phyloP scores from a whole-genome alignment of 1,140 invertebrate genomes.

The Neodiprion lecontei region DNA sequence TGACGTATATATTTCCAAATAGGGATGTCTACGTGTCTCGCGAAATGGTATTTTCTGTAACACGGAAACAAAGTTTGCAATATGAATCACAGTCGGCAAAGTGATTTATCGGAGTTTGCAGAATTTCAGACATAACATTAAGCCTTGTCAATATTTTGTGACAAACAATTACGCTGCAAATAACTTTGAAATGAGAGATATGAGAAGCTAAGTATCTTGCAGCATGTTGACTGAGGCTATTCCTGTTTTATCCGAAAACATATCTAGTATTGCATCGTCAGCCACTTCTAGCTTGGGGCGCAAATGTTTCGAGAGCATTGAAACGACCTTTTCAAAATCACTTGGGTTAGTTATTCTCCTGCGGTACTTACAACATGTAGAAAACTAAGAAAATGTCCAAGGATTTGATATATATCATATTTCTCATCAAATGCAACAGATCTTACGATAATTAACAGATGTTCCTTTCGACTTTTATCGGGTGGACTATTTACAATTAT shows the following conservation, averaged over 20 bases:
- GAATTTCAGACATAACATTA: constrained; percentile 12
- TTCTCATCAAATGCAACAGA: constrained; percentile 27
- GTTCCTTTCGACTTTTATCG: constrained; percentile 28
- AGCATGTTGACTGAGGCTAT: neutral
- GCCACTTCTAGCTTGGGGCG: constrained; percentile 24
- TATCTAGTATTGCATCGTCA: constrained; percentile 28
- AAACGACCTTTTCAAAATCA: constrained; percentile 29
- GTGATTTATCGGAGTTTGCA: constrained; percentile 7
- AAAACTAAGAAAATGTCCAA: constrained; percentile 33
- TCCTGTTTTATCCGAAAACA: constrained; percentile 13
- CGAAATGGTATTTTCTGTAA: no score
- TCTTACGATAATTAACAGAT: constrained; percentile 30
- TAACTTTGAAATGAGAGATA: constrained; percentile 13
- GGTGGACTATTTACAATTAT: constrained; percentile 28
- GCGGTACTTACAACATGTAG: constrained; percentile 21
- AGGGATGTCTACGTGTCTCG: no score
- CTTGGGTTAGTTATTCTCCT: constrained; percentile 26
- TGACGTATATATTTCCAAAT: no score
- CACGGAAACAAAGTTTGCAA: no score
- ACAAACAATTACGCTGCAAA: constrained; percentile 16
- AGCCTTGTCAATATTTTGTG: constrained; percentile 1
- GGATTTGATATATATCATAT: constrained; percentile 16
- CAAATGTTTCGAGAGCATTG: constrained; percentile 25
- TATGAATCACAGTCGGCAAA: neutral
- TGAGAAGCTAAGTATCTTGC: constrained; percentile 8